Base-by-base conservation (phyloP, 2,113 vertebrate genomes). In the Oceanites oceanicus region DNA sequence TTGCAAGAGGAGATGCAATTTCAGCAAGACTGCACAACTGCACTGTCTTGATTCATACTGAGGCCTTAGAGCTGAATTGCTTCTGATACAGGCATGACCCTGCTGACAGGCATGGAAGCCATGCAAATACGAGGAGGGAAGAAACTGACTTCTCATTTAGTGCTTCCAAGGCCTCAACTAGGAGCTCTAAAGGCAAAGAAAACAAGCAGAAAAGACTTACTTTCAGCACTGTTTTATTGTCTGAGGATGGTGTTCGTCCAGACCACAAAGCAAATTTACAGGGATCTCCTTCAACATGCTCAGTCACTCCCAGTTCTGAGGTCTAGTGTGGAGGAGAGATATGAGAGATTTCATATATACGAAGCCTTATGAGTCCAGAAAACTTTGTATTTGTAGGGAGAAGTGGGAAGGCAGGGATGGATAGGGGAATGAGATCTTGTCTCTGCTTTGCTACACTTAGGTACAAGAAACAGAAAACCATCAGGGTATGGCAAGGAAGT, bases 251-350 rank as follows among this genome's bases (percentile, higher is more conserved):
- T 50, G 99, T 99, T 93, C 99, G 98, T 96, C 99, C 99, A 63
- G 99, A 99, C 99, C 99, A 99, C 95, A 99, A 98, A 66, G 99
- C 99, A 96, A 99, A 99, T 96, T 99, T 99, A 98, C 99, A 99
- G 40, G 99, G 98, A 95, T 99, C 99, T 13, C 99, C 99, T 97
- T 99, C 99, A n/a, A 99, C 99, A 17, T 99, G 99, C 90, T 99
- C 99, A 0, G 99, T 99, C 91, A 99, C 99, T 86, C 99, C 99
- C 97, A 99, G 95, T 97, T 99, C 99, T 84, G 99, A 99, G 78
- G 99, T 99, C 99, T 99, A 97, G 92, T 86, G 90, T 89, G 94
- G 93, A 96, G 92, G 78, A 98, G 79, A 98, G 92, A 97, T 42
- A 80, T 68, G 15, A 83, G 38, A 97, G 47, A 88, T 55, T 86